Evolutionary conservation across 2,113 vertebrate genomes (phyloP).

Genomic region (Psilopogon haemacephalus): DNA sequence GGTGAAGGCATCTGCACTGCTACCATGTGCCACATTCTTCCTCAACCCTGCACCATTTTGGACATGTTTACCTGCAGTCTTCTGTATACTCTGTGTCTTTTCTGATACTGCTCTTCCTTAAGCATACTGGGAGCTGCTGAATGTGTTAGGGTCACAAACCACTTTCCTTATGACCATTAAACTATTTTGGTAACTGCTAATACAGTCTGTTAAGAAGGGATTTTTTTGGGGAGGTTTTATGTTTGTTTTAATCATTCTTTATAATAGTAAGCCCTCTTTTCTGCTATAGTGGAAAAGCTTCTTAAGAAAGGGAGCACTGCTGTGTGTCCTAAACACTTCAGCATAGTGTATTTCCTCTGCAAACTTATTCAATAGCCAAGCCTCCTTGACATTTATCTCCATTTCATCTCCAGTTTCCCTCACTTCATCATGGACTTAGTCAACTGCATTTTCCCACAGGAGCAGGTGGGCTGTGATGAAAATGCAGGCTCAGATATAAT

Average conservation of each 20-base stretch:
- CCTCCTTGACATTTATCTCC: slow-evolving; percentile 4
- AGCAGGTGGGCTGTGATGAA: background rate
- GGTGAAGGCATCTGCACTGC: background rate
- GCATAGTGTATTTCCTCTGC: background rate
- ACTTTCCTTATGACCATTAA: background rate
- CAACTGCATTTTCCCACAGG: background rate
- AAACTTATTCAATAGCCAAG: background rate
- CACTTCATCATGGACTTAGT: slow-evolving; percentile 25
- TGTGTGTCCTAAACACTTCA: background rate
- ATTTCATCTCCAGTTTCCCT: slow-evolving; percentile 6
- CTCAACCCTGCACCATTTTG: background rate
- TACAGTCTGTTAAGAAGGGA: background rate
- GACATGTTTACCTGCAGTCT: background rate
- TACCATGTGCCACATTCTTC: background rate
- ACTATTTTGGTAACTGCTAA: background rate
- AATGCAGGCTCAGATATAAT: slow-evolving; percentile 1
- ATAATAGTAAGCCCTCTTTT: background rate
- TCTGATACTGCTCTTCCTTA: background rate
- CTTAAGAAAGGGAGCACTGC: background rate
- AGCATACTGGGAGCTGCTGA: background rate
- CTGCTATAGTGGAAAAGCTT: background rate
- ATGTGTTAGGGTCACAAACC: background rate
- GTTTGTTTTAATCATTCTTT: background rate
- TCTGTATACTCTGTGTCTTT: background rate
- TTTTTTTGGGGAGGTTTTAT: background rate